Evolutionary conservation across 1,140 invertebrate genomes (phyloP).

Genomic region (Stegodyphus dumicola): DNA sequence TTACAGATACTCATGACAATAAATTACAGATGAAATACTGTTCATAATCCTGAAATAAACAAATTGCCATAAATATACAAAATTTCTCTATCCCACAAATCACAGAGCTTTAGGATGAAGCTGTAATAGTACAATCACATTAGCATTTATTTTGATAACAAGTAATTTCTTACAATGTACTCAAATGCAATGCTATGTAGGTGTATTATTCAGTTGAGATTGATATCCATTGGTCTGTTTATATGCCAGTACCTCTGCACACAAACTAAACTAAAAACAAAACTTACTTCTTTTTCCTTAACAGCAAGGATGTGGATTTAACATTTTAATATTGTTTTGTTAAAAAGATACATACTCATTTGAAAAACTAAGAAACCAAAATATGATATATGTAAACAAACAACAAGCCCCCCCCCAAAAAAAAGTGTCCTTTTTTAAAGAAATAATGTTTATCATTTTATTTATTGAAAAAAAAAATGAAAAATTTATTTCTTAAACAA

Average conservation of each 20-base stretch:
- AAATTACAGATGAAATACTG: constrained; percentile 20
- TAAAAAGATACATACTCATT: too few relatives aligned
- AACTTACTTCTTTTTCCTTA: too few relatives aligned
- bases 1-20: constrained; percentile 31
- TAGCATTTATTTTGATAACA: constrained; percentile 18
- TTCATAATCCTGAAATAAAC: background rate
- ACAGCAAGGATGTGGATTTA: too few relatives aligned
- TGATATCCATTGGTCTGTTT: background rate
- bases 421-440: too few relatives aligned
- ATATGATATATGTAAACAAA: too few relatives aligned
- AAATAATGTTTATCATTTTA: too few relatives aligned
- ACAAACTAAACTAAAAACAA: background rate
- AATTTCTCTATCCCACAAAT: constrained; percentile 53
- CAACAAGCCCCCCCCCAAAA: too few relatives aligned
- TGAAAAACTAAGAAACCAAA: too few relatives aligned
- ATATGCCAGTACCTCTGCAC: constrained; percentile 52
- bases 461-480: too few relatives aligned
- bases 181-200: constrained; percentile 31
- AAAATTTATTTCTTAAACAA: too few relatives aligned
- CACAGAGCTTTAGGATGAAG: constrained; percentile 58
- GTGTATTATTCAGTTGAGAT: too few relatives aligned
- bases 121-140: constrained; percentile 6
- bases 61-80: constrained; percentile 35
- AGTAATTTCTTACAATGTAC: background rate
- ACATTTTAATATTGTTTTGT: too few relatives aligned